These are phyloP conservation scores for Germaria angustata DNA, from an alignment of 2,888 invertebrate genomes.

Conservation along the genomic window DNA sequence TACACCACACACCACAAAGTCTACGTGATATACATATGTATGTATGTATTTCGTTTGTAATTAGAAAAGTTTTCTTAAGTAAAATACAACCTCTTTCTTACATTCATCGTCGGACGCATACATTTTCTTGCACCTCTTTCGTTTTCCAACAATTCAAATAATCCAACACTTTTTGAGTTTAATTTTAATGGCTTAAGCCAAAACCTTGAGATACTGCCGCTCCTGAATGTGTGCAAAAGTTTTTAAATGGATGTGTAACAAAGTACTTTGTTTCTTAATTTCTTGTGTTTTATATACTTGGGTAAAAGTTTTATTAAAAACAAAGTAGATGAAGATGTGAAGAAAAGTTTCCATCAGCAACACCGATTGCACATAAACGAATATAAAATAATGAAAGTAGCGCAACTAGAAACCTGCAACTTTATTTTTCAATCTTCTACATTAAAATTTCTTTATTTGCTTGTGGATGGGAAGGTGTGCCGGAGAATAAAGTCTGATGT, in stretches of 20 bases:
- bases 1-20: too few relatives aligned
- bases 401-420: background rate
- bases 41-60: too few relatives aligned
- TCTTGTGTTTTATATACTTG: constrained; percentile 1
- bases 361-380: constrained; percentile 24
- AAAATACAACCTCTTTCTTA: too few relatives aligned
- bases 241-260: constrained; percentile 22
- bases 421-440: background rate
- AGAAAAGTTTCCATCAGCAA: constrained; percentile 28
- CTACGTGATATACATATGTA: too few relatives aligned
- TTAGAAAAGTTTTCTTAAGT: too few relatives aligned
- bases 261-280: constrained; percentile 7
- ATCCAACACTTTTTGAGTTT: background rate
- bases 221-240: constrained; percentile 1
- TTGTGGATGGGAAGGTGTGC: background rate
- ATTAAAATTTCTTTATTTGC: constrained; percentile 12
- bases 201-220: background rate
- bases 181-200: background rate
- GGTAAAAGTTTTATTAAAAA: constrained; percentile 17
- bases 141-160: background rate
- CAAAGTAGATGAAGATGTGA: constrained; percentile 6
- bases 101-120: too few relatives aligned
- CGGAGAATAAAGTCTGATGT: background rate
- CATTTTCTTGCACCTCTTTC: too few relatives aligned
- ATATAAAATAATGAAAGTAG: background rate